These are phyloP conservation scores for Cryptotis parvus DNA, from an alignment of 2,113 vertebrate genomes.

Conservation along the genomic window DNA sequence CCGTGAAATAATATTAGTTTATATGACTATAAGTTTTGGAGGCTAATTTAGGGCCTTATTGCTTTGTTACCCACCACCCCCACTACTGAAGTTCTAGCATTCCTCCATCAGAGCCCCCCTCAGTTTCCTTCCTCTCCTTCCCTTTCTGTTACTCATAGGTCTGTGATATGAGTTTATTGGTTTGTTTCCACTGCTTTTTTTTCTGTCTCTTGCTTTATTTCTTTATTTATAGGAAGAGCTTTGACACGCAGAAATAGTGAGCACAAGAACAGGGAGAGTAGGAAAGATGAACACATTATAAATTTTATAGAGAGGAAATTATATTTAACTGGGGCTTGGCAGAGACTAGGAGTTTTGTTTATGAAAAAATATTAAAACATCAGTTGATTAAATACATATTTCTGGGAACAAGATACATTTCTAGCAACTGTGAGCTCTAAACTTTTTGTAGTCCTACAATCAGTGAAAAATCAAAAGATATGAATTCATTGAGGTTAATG, in stretches of 20 bases:
- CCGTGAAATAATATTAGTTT: too few species aligned
- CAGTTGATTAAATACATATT: not conserved
- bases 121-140: too few species aligned
- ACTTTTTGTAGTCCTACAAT: not conserved
- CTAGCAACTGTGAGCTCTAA: not conserved
- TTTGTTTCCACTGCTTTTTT: too few species aligned
- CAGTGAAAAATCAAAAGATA: not conserved
- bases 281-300: not conserved
- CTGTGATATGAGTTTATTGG: too few species aligned
- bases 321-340: not conserved
- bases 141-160: too few species aligned
- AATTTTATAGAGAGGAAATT: slow-evolving; percentile 36
- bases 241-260: not conserved
- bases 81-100: too few species aligned
- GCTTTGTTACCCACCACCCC: too few species aligned
- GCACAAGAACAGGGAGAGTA: not conserved
- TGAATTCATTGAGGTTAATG: not conserved
- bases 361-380: not conserved
- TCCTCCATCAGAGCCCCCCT: too few species aligned
- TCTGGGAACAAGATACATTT: not conserved
- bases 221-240: not conserved
- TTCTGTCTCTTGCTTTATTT: too few species aligned
- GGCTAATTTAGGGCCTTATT: too few species aligned
- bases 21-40: too few species aligned
- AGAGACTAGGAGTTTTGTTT: not conserved